These are phyloP conservation scores for Chloropsis cyanopogon DNA, from an alignment of 2,113 vertebrate species.

Conservation along the genomic window DNA sequence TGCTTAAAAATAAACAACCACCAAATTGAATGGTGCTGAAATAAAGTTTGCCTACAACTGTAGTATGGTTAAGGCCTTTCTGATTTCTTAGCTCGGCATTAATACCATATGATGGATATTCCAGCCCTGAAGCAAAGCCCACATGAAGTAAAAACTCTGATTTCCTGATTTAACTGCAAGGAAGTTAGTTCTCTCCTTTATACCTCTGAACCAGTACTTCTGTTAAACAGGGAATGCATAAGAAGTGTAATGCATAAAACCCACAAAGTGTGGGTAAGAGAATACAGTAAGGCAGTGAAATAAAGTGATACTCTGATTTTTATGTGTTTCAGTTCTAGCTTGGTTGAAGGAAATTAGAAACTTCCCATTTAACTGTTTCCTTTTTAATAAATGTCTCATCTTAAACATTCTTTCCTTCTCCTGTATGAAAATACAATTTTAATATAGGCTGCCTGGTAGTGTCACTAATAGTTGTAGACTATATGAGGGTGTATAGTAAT, in stretches of 20 bases:
- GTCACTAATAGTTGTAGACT: not conserved
- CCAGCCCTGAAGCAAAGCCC: not conserved
- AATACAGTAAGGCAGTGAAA: not conserved
- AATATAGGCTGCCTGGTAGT: not conserved
- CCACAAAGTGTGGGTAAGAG: not conserved
- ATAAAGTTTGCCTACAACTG: not conserved
- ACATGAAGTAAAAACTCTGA: not conserved
- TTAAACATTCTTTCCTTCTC: not conserved
- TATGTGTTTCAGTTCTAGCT: not conserved
- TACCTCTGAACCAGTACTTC: not conserved
- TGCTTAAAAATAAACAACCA: not conserved
- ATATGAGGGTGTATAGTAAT: not conserved
- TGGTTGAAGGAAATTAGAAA: not conserved
- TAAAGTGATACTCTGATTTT: not conserved
- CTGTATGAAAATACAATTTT: not conserved
- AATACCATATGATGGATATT: not conserved
- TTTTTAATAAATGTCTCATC: not conserved
- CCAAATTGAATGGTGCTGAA: not conserved
- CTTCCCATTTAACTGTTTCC: not conserved
- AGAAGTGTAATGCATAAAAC: not conserved
- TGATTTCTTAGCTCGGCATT: not conserved
- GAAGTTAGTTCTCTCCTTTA: not conserved
- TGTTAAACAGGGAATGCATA: not conserved
- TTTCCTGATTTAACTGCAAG: not conserved
- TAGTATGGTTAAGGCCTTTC: not conserved